Evolutionary conservation across 2,888 invertebrate species (phyloP), one percentile per base, ranked within the genome.

Genomic region (Microctonus hyperodae): DNA sequence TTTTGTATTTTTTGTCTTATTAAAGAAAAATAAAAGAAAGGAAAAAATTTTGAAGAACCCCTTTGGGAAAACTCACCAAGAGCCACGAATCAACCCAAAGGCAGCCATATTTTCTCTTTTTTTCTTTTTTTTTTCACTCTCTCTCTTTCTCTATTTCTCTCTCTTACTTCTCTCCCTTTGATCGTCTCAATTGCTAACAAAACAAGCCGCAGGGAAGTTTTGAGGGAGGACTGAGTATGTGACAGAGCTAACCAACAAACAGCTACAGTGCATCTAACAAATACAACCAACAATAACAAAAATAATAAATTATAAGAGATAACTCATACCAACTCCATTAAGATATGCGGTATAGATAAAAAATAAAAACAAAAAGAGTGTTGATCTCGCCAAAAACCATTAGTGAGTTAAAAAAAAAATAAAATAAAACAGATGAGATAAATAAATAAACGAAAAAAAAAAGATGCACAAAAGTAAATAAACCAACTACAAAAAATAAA

Each of bases 251-350:
- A 82, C 80, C 83, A 82, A 83, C 81, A 83, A 81, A 83, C 83
- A 83, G 83, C 83, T 84, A 84, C 83, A 84, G 83, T 83, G 83
- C 83, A 83, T 84, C 83, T 83, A 83, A 82, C 81, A 83, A 83
- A 82, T 83, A 82, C 81, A 83, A 81, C 83, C 83, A 83, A 83
- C 79, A 83, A 82, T 79, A 82, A 83, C 77, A 73, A 81, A 81
- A 81, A 79, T 82, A 81, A 73, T 72, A 74, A 81, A 72, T 67
- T 80, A 82, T 82, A 81, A 81, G 81, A 81, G 81, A 83, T 75
- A 75, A 78, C 74, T 69, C 76, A 74, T 73, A 77, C 79, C 78
- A 79, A 70, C 74, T 75, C 79, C 78, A 65, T 76, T 16, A 44
- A 20, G 73, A 78, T 72, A 74, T 75, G 75, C 51, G 51, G 56